A percentile compares a stretch with the other conserved stretches of the same genome.
These are phyloP conservation scores for Semnornis frantzii DNA, from an alignment of 2,113 vertebrate species.

Conservation along the genomic window DNA sequence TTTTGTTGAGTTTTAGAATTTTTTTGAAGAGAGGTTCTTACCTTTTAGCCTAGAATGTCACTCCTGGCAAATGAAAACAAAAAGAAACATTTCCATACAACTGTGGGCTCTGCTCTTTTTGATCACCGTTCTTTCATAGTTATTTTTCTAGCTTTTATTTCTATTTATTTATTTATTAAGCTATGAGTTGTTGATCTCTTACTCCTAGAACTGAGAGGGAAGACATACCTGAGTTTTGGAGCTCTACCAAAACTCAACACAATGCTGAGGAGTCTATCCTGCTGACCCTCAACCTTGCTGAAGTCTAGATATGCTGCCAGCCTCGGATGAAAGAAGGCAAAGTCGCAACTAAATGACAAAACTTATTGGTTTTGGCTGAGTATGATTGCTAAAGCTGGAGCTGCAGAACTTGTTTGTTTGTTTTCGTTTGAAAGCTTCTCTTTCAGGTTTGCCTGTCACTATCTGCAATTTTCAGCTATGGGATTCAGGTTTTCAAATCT, in stretches of 20 bases:
- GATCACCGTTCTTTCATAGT: not conserved
- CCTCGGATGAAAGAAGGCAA: not conserved
- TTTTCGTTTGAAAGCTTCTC: not conserved
- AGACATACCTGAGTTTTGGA: not conserved
- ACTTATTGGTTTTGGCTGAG: fast-evolving
- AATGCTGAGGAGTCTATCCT: not conserved
- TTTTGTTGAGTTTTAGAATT: not conserved
- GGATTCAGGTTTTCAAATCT: not conserved
- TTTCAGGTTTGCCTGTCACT: not conserved
- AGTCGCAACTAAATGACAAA: not conserved
- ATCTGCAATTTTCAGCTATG: not conserved
- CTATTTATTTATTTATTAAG: not conserved
- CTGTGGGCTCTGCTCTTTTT: not conserved
- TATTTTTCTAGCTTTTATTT: not conserved
- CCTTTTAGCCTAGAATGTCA: not conserved
- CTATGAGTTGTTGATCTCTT: not conserved
- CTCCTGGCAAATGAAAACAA: not conserved
- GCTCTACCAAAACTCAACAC: not conserved
- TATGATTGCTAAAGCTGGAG: not conserved
- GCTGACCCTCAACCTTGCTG: not conserved
- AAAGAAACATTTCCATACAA: not conserved
- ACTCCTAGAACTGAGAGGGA: not conserved
- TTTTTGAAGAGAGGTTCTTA: not conserved
- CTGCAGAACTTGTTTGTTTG: not conserved
- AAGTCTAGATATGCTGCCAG: not conserved